Conservation (phyloP, 2,797 vertebrate species). For the Xiphorhynchus erythropygius region DNA sequence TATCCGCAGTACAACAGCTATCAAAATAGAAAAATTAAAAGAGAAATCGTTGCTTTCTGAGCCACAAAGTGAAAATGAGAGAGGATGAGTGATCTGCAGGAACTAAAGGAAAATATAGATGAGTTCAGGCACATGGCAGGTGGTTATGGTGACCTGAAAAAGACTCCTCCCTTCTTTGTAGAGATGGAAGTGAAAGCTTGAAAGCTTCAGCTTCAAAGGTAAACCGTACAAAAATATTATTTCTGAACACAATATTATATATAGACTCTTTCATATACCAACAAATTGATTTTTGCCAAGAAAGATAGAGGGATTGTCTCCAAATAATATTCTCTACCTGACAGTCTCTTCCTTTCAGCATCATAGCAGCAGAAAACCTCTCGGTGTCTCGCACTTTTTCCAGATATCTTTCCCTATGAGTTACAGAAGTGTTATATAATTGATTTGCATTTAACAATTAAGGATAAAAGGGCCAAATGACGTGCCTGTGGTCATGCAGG, state of each 20-base stretch:
- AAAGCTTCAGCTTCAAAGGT: conserved; percentile 29
- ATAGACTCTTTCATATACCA: background rate
- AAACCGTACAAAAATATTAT: background rate
- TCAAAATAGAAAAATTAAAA: background rate
- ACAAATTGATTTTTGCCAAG: background rate
- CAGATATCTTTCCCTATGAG: background rate
- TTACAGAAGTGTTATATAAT: background rate
- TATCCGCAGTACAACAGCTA: background rate
- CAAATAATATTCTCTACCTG: background rate
- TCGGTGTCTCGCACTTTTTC: background rate
- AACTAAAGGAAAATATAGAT: background rate
- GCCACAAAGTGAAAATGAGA: background rate
- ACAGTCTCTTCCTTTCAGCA: background rate
- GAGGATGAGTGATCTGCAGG: background rate
- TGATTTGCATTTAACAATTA: background rate
- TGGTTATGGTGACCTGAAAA: conserved; percentile 3
- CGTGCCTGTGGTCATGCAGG: background rate
- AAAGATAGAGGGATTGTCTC: background rate
- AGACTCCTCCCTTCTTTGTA: background rate
- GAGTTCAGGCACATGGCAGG: background rate
- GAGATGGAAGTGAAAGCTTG: background rate
- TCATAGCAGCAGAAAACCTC: background rate
- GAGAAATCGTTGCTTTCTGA: background rate
- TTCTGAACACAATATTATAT: background rate
- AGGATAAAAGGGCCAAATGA: background rate